Percentiles rank a stretch among this genome's conserved stretches.
Conservation (phyloP, 2,888 invertebrate genomes). For the Synergus itoensis region DNA sequence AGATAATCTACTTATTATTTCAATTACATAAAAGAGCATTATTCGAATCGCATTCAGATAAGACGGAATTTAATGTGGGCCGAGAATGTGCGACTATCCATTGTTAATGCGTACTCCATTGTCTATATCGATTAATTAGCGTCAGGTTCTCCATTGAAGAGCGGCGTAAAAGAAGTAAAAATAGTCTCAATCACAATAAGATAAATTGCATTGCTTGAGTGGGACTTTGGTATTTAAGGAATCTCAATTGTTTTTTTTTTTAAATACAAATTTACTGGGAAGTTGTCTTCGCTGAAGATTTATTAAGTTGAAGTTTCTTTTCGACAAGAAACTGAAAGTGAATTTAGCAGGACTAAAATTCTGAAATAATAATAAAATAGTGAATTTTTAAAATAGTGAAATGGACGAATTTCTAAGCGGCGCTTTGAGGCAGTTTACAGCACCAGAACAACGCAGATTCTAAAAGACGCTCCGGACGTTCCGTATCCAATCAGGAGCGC, state of each 20-base stretch:
- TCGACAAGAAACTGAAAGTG: constrained; percentile 1
- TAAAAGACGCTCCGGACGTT: no score
- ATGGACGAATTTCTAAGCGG: no score
- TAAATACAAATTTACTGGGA: constrained; percentile 17
- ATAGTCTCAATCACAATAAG: constrained; percentile 30
- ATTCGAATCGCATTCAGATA: constrained; percentile 11
- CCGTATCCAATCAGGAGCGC: no score
- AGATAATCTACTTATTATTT: not conserved
- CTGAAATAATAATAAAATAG: no score
- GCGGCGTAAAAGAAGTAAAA: constrained; percentile 17
- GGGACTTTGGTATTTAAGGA: constrained; percentile 17
- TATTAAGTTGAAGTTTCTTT: constrained; percentile 8
- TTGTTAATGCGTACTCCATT: constrained; percentile 34
- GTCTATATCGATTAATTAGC: constrained; percentile 27
- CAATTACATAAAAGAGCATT: constrained; percentile 3
- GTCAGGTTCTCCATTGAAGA: constrained; percentile 25
- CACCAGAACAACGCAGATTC: no score
- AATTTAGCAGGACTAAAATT: not conserved
- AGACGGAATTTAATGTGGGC: constrained; percentile 18
- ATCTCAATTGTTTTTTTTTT: constrained; percentile 31
- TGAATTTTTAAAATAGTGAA: no score
- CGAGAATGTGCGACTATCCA: not conserved
- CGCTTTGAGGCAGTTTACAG: no score
- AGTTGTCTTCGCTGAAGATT: constrained; percentile 13
- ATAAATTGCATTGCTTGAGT: constrained; percentile 10